Conservation (phyloP, 2,888 invertebrate species). For the Coelopa pilipes region DNA sequence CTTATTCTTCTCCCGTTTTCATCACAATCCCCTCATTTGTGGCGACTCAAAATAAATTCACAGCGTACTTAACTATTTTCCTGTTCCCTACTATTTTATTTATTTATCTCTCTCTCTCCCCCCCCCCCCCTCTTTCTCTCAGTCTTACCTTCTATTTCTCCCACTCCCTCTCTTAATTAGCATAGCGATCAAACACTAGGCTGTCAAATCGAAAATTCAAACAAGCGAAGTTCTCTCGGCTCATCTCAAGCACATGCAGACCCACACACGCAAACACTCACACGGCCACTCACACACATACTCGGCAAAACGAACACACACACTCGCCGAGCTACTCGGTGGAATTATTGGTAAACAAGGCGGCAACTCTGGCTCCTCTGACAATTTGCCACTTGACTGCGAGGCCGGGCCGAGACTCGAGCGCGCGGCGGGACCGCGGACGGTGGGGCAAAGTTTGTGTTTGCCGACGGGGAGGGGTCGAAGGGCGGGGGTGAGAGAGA, state of each 20-base stretch:
- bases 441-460: not conserved
- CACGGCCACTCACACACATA: not conserved
- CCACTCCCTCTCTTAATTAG: not conserved
- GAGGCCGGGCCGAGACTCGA: not conserved
- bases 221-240: not conserved
- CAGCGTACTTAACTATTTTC: too few relatives aligned
- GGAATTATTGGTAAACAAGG: not conserved
- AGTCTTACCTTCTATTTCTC: not conserved
- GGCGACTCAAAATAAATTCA: too few relatives aligned
- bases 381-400: slow-evolving; percentile 12
- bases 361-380: slow-evolving; percentile 10
- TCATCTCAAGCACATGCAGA: not conserved
- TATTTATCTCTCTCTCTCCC: not conserved
- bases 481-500: not conserved
- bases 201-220: too few relatives aligned
- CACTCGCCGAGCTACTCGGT: not conserved
- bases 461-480: too few relatives aligned
- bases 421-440: not conserved
- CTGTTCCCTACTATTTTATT: too few relatives aligned
- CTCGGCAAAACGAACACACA: too few relatives aligned
- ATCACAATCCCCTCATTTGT: too few relatives aligned
- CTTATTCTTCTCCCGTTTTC: too few relatives aligned
- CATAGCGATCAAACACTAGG: too few relatives aligned
- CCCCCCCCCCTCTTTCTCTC: not conserved
- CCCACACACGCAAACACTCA: not conserved